Evolutionary conservation across 2,113 vertebrate species (phyloP).

Genomic region (Dendrocopos noguchii): DNA sequence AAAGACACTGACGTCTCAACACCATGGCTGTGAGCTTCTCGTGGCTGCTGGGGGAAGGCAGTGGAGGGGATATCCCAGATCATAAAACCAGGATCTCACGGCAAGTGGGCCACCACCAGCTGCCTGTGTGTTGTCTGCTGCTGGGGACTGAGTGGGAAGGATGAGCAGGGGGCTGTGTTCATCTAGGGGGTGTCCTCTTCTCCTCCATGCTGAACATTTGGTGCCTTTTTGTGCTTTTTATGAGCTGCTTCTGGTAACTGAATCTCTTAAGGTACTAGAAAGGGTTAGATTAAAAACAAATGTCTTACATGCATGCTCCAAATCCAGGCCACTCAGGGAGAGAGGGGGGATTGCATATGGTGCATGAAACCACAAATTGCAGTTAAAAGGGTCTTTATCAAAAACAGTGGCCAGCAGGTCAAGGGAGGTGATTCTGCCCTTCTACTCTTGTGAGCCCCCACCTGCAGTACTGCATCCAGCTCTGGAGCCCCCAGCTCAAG

Average conservation of each 20-base stretch:
- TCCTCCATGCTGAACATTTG: background rate
- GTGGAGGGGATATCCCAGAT: background rate
- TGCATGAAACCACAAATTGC: background rate
- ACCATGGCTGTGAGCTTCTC: background rate
- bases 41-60: background rate
- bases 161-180: background rate
- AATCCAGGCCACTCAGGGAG: background rate
- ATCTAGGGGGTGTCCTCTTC: accelerated
- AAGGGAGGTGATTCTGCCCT: too few relatives aligned
- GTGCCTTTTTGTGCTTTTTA: background rate
- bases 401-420: too few relatives aligned
- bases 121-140: accelerated
- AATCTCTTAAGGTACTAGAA: background rate
- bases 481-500: too few relatives aligned
- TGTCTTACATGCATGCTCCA: accelerated
- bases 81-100: background rate
- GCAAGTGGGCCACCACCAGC: accelerated
- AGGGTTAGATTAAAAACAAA: background rate
- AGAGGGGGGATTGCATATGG: background rate
- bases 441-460: too few relatives aligned
- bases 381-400: background rate
- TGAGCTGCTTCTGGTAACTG: background rate
- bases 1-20: background rate
- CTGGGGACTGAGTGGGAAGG: background rate
- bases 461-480: too few relatives aligned